These are phyloP conservation scores for Cephus runcator DNA, from an alignment of 2,888 invertebrate genomes.

Conservation along the genomic window DNA sequence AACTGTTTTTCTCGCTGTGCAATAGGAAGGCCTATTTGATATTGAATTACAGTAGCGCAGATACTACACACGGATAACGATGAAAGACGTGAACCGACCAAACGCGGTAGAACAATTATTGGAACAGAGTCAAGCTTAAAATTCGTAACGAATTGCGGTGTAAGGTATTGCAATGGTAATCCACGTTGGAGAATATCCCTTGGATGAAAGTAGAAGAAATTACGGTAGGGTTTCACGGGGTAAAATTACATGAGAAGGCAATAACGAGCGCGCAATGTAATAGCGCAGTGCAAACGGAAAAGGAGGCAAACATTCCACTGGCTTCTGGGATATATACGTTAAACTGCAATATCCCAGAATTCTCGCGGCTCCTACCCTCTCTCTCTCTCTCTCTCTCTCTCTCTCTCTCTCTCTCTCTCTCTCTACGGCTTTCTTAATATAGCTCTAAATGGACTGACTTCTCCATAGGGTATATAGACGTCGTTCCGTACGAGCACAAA, in stretches of 20 bases:
- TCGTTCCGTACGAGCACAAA: background rate
- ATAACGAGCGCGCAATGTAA: constrained; percentile 49
- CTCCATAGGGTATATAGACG: background rate
- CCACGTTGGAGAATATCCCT: background rate
- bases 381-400: background rate
- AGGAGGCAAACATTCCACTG: constrained; percentile 22
- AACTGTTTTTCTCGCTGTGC: background rate
- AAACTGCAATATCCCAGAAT: constrained; percentile 50
- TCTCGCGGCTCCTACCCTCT: constrained; percentile 18
- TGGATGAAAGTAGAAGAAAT: background rate
- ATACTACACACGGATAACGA: no score
- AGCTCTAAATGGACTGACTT: background rate
- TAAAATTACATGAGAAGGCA: constrained; percentile 51
- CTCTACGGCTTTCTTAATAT: constrained; percentile 1
- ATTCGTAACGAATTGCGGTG: background rate
- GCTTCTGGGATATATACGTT: constrained; percentile 33
- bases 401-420: background rate
- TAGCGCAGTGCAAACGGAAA: constrained; percentile 37
- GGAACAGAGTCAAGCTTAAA: background rate
- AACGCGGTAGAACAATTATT: no score
- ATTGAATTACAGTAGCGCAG: background rate
- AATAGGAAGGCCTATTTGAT: background rate
- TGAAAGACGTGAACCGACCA: no score
- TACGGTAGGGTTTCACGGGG: constrained; percentile 18
- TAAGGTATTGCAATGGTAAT: background rate